phyloP scores from a whole-genome alignment of 53 echinoderm and acorn worm species.

The Mesocentrotus franciscanus region DNA sequence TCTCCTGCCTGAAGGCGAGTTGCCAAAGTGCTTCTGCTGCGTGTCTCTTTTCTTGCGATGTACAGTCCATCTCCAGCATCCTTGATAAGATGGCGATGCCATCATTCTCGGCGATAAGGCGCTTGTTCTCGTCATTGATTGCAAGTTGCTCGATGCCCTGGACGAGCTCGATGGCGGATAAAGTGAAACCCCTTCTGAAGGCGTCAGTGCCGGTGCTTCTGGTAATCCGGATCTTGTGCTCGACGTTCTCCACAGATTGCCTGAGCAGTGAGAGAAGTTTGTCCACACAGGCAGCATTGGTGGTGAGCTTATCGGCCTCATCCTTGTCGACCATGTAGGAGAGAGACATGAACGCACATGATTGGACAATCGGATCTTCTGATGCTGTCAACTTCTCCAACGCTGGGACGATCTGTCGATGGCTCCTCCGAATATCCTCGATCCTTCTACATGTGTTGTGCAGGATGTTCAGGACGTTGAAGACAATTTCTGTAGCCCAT shows the following conservation, averaged over 20 bases:
- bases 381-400: slow-evolving; percentile 31
- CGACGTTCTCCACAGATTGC: slow-evolving; percentile 27
- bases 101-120: slow-evolving; percentile 25
- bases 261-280: not conserved
- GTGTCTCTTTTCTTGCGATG: slow-evolving; percentile 24
- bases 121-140: slow-evolving; percentile 58
- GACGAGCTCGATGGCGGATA: slow-evolving; percentile 45
- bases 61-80: slow-evolving; percentile 46
- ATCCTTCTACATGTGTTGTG: slow-evolving; percentile 43
- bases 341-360: slow-evolving; percentile 44
- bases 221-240: slow-evolving; percentile 35
- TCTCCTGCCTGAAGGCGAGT: slow-evolving; percentile 17
- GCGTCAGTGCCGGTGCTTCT: not conserved
- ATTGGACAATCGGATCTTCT: not conserved
- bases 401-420: slow-evolving; percentile 28
- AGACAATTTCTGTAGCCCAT: slow-evolving; percentile 33
- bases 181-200: slow-evolving; percentile 16
- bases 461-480: slow-evolving; percentile 36
- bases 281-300: slow-evolving; percentile 33
- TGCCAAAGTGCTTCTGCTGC: slow-evolving; percentile 41
- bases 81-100: slow-evolving; percentile 18
- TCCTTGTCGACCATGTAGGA: slow-evolving; percentile 54
- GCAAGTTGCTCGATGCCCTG: slow-evolving; percentile 53
- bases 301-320: slow-evolving; percentile 40
- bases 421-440: not conserved